Conservation (phyloP, 2,113 vertebrate species). For the Amazona vittata region DNA sequence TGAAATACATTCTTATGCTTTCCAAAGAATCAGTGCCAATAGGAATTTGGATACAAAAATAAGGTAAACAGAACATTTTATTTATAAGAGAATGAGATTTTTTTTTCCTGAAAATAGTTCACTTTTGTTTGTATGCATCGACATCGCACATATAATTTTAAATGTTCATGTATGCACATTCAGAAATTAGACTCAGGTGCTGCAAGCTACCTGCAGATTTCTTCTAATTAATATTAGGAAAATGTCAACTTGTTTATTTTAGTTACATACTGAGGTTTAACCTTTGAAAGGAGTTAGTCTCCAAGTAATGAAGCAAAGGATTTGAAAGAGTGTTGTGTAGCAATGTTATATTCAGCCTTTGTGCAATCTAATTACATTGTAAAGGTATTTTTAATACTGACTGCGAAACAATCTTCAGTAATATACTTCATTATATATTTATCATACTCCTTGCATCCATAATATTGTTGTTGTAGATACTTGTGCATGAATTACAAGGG, state of each 20-base stretch:
- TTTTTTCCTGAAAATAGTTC: neutral
- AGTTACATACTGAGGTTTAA: neutral
- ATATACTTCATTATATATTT: slow-evolving; percentile 66
- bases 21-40: neutral
- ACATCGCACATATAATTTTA: neutral
- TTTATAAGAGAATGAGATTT: neutral
- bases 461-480: slow-evolving; percentile 65
- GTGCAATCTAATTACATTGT: slow-evolving; percentile 63
- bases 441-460: slow-evolving; percentile 32
- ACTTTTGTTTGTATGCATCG: neutral
- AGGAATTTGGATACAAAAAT: neutral
- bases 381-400: slow-evolving; percentile 70
- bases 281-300: slow-evolving; percentile 12
- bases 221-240: neutral
- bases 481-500: neutral
- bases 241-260: neutral
- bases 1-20: neutral
- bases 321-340: neutral
- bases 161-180: neutral
- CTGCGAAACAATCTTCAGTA: slow-evolving; percentile 64
- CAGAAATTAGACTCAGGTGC: neutral
- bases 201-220: neutral
- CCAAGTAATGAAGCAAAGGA: slow-evolving; percentile 15
- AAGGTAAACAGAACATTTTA: neutral
- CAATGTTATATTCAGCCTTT: neutral